Percentiles rank a stretch among this genome's conserved stretches.
Conservation (phyloP, 2,113 vertebrate species). For the Otocyon megalotis region DNA sequence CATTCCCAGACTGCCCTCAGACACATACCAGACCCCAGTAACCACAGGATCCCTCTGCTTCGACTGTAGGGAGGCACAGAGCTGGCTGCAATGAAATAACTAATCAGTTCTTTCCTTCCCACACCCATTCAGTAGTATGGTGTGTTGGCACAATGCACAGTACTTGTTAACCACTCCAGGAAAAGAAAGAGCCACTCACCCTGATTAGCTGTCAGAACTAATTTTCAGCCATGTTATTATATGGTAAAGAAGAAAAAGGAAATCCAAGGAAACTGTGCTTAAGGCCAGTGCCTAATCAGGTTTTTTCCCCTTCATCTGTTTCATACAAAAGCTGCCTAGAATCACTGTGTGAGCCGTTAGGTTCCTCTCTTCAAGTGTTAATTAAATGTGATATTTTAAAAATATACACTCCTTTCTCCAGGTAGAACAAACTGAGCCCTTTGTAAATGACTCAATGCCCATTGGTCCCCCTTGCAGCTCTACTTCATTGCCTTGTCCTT, state of each 20-base stretch:
- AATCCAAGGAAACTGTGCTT: constrained; percentile 60
- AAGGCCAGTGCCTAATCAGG: constrained; percentile 52
- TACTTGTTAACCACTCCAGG: constrained; percentile 27
- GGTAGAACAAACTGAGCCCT: constrained; percentile 4
- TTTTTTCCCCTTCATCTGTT: constrained; percentile 64
- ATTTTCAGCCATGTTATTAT: constrained; percentile 77
- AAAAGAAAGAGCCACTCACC: constrained; percentile 74
- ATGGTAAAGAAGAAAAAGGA: constrained; percentile 58
- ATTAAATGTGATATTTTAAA: constrained; percentile 74
- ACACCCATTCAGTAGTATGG: neutral
- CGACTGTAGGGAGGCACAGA: neutral
- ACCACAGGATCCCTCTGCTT: neutral
- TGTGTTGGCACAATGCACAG: constrained; percentile 48
- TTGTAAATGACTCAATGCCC: constrained; percentile 42
- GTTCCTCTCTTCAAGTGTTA: constrained; percentile 55
- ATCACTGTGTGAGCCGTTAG: constrained; percentile 52
- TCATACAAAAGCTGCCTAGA: constrained; percentile 64
- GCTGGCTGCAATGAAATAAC: neutral
- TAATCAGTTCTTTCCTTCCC: neutral
- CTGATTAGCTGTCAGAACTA: constrained; percentile 78
- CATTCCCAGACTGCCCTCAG: neutral
- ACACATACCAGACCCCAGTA: neutral
- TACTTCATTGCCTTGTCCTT: neutral
- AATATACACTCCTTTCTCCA: constrained; percentile 59
- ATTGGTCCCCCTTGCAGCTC: neutral